Conservation (phyloP, 2,888 invertebrate species). For the Drosophila leonis region DNA sequence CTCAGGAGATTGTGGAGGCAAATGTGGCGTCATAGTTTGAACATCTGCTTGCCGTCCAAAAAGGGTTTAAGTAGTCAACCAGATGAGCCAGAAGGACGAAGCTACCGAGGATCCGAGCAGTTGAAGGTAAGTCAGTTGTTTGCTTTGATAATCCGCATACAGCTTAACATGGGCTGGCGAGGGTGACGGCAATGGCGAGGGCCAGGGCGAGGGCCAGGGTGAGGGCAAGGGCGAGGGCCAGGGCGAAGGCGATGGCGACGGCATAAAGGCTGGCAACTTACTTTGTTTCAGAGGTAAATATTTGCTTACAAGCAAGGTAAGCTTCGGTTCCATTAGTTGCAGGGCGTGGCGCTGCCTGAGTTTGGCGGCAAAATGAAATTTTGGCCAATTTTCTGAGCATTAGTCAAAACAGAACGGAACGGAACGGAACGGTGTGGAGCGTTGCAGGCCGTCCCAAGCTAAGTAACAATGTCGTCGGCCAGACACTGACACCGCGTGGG, state of each 20-base stretch:
- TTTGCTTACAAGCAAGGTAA: conserved; percentile 79
- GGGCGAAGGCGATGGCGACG: conserved; percentile 9
- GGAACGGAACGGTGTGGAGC: neutral
- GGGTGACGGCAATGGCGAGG: neutral
- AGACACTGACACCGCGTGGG: conserved; percentile 28
- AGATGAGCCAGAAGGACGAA: neutral
- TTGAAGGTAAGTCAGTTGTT: conserved; percentile 55
- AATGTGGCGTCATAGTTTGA: conserved; percentile 2
- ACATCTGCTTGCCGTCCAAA: neutral
- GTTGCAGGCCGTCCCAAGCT: neutral
- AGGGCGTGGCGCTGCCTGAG: conserved; percentile 36
- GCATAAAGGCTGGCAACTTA: conserved; percentile 43
- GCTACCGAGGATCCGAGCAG: conserved; percentile 16
- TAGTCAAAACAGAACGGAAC: conserved; percentile 45
- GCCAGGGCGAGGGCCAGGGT: neutral
- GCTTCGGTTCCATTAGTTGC: conserved; percentile 77
- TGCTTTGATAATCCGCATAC: conserved; percentile 77
- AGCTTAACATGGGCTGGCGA: conserved; percentile 57
- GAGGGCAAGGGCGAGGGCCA: neutral
- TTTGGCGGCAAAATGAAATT: conserved; percentile 65
- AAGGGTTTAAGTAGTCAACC: conserved; percentile 16
- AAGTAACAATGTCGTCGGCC: conserved; percentile 2
- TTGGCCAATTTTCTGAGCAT: conserved; percentile 77
- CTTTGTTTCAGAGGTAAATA: conserved; percentile 76
- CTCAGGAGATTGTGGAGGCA: neutral